Base-by-base conservation (phyloP, 1,140 invertebrate genomes). In the Aphelinus atriplicis region DNA sequence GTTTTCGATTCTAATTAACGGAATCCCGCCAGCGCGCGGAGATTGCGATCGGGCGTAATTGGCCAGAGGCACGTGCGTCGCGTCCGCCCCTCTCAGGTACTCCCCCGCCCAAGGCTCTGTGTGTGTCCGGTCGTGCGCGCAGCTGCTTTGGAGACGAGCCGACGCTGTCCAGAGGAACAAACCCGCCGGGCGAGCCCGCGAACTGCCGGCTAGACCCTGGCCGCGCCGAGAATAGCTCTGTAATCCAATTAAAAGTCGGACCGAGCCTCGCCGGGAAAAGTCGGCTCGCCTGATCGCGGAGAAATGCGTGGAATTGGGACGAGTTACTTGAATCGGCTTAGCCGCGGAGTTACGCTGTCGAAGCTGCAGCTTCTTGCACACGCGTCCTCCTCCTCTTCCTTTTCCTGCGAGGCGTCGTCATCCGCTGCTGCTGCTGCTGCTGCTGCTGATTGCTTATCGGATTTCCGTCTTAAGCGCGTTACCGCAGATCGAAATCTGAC, bases 191-290 rank as follows among this genome's bases (percentile, higher is more conserved):
- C 26, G 26, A 26, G 26, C 26, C 26, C 26, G 26, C 26, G 26
- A 26, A 26, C 26, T 26, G 26, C 26, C 26, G 26, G 26, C 26
- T 26, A 26, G 26, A 26, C 26, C 26, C 26, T 26, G 26, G 26
- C 26, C 0, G 26, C 26, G 26, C 6, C 45, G 75, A 76, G 71
- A 75, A 75, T 76, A 66, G 70, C 65, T 76, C 71, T 67, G 73
- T 74, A 74, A 78, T 75, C 72, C 73, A 75, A 71, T 78, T 75
- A 78, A 78, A 78, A 75, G 62, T 75, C 61, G 9, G 74, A 53
- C 53, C 60, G 67, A 26, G 26, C 26, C 45, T 70, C 67, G 53
- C 50, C 64, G 7, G 56, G 45, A 63, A 70, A 75, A 70, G 61
- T 75, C 67, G 68, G 68, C 71, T 70, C 56, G 48, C 47, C 47